Evolutionary conservation across 2,888 invertebrate species (phyloP).

Genomic region (Cheilosia vernalis): DNA sequence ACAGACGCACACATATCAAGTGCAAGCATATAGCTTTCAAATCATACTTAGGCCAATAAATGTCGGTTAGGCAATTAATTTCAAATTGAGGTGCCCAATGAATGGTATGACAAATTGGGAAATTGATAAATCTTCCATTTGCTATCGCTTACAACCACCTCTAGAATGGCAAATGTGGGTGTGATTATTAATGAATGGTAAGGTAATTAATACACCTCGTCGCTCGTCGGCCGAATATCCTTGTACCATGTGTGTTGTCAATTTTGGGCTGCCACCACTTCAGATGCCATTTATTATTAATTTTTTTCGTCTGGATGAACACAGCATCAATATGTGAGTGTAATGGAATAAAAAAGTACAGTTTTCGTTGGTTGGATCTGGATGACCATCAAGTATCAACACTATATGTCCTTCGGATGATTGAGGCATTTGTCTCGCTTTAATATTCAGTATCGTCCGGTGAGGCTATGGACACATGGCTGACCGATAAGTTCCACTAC

Average conservation of each 20-base stretch:
- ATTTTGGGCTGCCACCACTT: slow-evolving; percentile 6
- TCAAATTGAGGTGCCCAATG: not conserved
- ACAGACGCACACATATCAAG: not conserved
- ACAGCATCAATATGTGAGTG: slow-evolving; percentile 7
- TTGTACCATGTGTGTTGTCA: slow-evolving; percentile 28
- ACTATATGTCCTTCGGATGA: not conserved
- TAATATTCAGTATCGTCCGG: not conserved
- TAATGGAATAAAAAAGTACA: slow-evolving; percentile 20
- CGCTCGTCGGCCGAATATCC: slow-evolving; percentile 13
- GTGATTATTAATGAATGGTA: slow-evolving; percentile 4
- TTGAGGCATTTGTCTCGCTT: not conserved
- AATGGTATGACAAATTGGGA: slow-evolving; percentile 4
- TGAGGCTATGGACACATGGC: not conserved
- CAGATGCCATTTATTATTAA: slow-evolving; percentile 43
- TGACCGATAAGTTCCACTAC: not conserved
- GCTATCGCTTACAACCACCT: not conserved
- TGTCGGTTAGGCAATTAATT: slow-evolving; percentile 6
- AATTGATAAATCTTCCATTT: slow-evolving; percentile 4
- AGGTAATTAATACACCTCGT: not conserved
- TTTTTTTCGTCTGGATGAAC: slow-evolving; percentile 1
- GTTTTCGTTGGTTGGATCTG: not conserved
- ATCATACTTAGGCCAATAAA: not conserved
- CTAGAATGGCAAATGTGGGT: not conserved
- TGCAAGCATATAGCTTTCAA: not conserved
- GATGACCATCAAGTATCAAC: not conserved